Evolutionary conservation across 2,888 invertebrate species (phyloP).

Genomic region (Pterostichus madidus): DNA sequence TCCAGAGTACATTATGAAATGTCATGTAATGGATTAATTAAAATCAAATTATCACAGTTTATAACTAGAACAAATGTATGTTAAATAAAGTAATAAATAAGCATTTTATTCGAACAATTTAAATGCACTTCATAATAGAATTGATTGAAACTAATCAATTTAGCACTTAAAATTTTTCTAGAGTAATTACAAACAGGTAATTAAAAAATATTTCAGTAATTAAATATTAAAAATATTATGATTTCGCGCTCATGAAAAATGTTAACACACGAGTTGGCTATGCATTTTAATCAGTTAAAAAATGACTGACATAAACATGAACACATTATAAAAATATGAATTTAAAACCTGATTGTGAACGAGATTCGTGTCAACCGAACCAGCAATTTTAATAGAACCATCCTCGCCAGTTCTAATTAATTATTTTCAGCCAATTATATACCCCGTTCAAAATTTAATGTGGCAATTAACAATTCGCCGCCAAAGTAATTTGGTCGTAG

Average conservation of each 20-base stretch:
- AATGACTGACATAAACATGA: conserved; percentile 3
- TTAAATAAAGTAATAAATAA: too few species aligned
- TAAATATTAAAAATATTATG: too few species aligned
- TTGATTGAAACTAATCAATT: too few species aligned
- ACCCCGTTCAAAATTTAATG: conserved; percentile 52
- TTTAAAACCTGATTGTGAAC: conserved; percentile 11
- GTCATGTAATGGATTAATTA: neutral
- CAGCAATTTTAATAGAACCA: conserved; percentile 7
- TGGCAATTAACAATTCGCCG: conserved; percentile 55
- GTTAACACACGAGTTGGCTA: too few species aligned
- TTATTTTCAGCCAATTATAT: conserved; percentile 56
- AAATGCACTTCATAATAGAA: too few species aligned
- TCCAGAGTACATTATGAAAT: neutral
- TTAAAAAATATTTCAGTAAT: too few species aligned
- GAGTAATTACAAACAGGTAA: too few species aligned
- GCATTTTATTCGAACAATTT: too few species aligned
- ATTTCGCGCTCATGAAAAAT: too few species aligned
- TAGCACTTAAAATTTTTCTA: too few species aligned
- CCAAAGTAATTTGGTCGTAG: conserved; percentile 43
- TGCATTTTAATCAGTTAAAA: conserved; percentile 26
- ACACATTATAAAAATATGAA: conserved; percentile 40
- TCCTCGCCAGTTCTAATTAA: conserved; percentile 37
- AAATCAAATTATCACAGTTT: neutral
- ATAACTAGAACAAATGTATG: too few species aligned
- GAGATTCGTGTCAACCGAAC: conserved; percentile 14